Conservation (phyloP, 1,140 invertebrate genomes). For the Grapholita molesta region DNA sequence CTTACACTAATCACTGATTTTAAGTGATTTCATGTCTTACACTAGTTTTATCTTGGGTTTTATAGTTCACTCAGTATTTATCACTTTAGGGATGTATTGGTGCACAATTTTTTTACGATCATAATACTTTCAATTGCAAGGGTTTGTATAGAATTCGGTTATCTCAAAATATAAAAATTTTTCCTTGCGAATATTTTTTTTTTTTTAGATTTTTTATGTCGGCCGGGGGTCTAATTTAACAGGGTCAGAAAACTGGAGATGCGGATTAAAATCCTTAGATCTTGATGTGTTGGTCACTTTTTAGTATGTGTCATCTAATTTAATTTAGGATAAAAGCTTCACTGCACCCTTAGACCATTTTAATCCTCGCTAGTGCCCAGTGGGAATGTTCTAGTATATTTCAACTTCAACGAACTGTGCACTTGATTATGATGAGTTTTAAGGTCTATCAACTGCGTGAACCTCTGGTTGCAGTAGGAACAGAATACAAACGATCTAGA, state of each 20-base stretch:
- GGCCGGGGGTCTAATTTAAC: no score
- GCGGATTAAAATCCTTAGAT: no score
- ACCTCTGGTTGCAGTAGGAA: conserved; percentile 32
- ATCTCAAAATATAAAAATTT: no score
- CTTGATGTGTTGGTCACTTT: no score
- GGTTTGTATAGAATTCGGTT: background rate
- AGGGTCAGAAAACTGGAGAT: no score
- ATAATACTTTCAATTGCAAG: no score
- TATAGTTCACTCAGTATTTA: background rate
- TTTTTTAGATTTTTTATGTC: no score
- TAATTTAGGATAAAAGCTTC: no score
- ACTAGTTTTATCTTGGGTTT: background rate
- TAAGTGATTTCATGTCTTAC: background rate
- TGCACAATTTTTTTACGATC: no score
- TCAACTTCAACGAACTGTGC: conserved; percentile 23
- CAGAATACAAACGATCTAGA: conserved; percentile 31
- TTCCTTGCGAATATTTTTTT: no score
- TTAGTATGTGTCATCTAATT: no score
- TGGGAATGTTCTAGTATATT: conserved; percentile 1
- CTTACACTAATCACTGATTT: background rate
- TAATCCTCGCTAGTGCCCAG: background rate
- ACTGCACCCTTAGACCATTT: background rate
- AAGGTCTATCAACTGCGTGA: conserved; percentile 35
- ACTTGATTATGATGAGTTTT: conserved; percentile 31
- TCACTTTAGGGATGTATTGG: no score